Evolutionary conservation across 2,797 vertebrate genomes (phyloP).

Genomic region (Naso thynnoides): DNA sequence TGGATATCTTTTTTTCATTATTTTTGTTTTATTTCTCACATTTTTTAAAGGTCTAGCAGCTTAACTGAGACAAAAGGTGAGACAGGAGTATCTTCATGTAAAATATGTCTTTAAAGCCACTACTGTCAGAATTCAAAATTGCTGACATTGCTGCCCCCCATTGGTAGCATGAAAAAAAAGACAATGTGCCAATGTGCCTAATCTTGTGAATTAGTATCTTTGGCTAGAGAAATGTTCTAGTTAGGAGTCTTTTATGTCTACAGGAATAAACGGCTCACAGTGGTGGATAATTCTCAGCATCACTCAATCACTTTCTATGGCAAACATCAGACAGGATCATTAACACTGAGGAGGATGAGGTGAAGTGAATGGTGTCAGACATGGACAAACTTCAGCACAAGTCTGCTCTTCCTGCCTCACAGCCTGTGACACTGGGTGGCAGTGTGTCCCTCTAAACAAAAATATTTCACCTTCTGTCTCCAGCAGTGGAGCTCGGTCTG

Average conservation of each 20-base stretch:
- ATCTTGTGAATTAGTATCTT: not conserved
- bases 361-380: not conserved
- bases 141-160: not conserved
- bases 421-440: constrained; percentile 80
- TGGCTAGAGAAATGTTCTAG: not conserved
- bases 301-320: not conserved
- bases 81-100: not conserved
- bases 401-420: constrained; percentile 43
- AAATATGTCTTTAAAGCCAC: not conserved
- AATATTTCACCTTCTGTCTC: constrained; percentile 47
- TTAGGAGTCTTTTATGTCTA: not conserved
- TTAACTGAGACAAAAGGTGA: not conserved
- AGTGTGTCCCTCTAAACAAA: constrained; percentile 80
- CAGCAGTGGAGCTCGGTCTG: constrained; percentile 40
- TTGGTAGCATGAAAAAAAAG: not conserved
- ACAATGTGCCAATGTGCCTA: not conserved
- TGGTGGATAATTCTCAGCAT: not conserved
- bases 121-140: not conserved
- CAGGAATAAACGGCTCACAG: not conserved
- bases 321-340: not conserved
- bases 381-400: constrained; percentile 22
- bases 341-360: not conserved
- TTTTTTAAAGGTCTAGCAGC: not conserved
- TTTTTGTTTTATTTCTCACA: not conserved
- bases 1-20: not conserved